These are phyloP conservation scores for Madoqua kirkii DNA, from an alignment of 2,113 vertebrate species.

Conservation along the genomic window DNA sequence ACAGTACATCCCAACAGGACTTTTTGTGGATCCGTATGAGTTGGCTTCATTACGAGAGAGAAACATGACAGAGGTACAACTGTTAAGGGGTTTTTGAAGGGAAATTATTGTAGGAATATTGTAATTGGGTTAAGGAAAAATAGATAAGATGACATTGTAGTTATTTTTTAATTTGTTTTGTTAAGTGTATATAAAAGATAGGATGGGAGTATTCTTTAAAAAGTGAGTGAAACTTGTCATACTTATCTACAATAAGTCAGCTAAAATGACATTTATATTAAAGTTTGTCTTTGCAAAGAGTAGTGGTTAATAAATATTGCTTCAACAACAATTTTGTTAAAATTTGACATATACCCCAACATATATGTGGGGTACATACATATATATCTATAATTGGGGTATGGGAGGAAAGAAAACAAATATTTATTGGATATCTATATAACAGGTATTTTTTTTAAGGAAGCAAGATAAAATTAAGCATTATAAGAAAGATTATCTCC, in stretches of 20 bases:
- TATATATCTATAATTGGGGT: neutral
- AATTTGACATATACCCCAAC: neutral
- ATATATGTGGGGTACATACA: neutral
- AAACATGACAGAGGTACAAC: constrained; percentile 85
- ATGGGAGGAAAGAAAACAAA: neutral
- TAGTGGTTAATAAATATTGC: neutral
- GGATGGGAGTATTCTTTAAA: neutral
- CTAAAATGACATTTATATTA: neutral
- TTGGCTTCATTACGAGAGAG: constrained; percentile 83
- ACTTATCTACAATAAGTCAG: neutral
- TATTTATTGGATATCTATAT: neutral
- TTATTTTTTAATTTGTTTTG: neutral
- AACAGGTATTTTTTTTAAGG: neutral
- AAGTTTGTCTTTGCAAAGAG: neutral
- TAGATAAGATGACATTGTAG: neutral
- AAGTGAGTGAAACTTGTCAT: constrained; percentile 6
- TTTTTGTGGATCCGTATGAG: constrained; percentile 93
- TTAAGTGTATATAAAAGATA: neutral
- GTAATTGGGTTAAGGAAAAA: neutral
- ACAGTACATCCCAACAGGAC: constrained; percentile 82
- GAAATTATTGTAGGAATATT: neutral
- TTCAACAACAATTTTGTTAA: neutral
- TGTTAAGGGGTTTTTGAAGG: neutral
- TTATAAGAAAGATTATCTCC: constrained; percentile 19
- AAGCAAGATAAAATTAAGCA: neutral